Evolutionary conservation across 2,888 invertebrate genomes (phyloP), one percentile per base, ranked within the genome.

Genomic region (Herminia tarsipennalis): DNA sequence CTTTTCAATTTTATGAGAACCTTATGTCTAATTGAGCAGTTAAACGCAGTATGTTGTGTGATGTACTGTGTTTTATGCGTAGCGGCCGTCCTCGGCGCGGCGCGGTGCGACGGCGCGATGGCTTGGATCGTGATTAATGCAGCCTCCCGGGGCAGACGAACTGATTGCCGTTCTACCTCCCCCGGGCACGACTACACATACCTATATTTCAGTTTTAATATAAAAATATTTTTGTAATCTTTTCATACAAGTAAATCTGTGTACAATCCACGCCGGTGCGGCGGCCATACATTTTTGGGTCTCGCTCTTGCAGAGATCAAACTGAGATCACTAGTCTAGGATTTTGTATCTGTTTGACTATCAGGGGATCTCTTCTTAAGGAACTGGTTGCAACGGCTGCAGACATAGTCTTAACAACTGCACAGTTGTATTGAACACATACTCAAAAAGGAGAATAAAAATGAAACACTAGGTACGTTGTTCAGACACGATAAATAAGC

Each of bases 161-260:
- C 78, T 83, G 83, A 83, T 83, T 82, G 82, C 78, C 66, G 76
- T 66, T 57, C 69, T 34, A 48, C 58, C 71, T 74, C 81, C 73
- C 63, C 32, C 14, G 68, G 73, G 70, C 56, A 58, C 49, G 53
- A 64, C 64, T 66, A 56, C 43, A 64, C 50, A 56, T 42, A 49
- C 46, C 37, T 46, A 51, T 54, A 61, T 54, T 51, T 62, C 54
- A 56, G 44, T 54, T 56, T 62, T 61, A 62, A 42, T 45, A 53
- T 56, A 37, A 54, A 38, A 46, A 46, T 49, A 46, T 52, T 46
- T 53, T 50, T 46, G 13, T 43, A 42, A 66, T 50, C 34, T 50
- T 39, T 47, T 33, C 28, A 36, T 51, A 25, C 6, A 18, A 30
- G 13, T 43, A 36, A 18, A 35, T 35, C 17, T 9, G n/a, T 30